Evolutionary conservation across 2,797 vertebrate genomes (phyloP), one percentile per base, ranked within the genome.

Genomic region (Enteromius thamalakanensis): DNA sequence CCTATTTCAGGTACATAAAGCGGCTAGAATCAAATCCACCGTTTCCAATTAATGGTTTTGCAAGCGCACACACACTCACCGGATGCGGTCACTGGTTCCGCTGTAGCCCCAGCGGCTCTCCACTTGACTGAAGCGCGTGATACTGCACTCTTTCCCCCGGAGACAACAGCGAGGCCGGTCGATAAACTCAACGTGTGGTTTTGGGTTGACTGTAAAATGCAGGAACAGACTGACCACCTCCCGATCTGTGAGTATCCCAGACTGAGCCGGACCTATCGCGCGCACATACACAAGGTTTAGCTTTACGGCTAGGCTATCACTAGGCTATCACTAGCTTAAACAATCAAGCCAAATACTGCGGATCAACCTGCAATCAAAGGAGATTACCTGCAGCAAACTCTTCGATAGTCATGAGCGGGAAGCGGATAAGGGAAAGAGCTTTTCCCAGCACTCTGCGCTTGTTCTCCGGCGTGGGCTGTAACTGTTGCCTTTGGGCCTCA

Each of bases 71-170:
- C 29, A 34, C 0, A 0, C 82, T 92, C 90, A 99, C 98, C 98
- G 97, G 93, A 99, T 98, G 87, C 98, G 95, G 94, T 99, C 97
- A 51, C 98, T 99, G 62, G 98, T 99, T 82, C 98, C 98, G 21
- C 98, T 99, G 94, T 99, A 99, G 81, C 98, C 98, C 98, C 98
- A 99, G 92, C 98, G 98, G 93, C 97, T 99, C 93, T 99, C 98
- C 91, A 99, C 98, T 92, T 99, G 98, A 93, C 98, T 97, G 92
- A 99, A 99, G 75, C 97, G 97, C 92, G 95, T 98, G 94, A 99
- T 97, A 94, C 97, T 98, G 92, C 96, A 97, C 90, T 99, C 98
- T 92, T 99, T 98, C 83, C 98, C 98, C 6, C 98, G 94, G 90
- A 99, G 95, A 93, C 97, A 98, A 95, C 98, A 99, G 86, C 98